Percentiles rank a stretch among this genome's conserved stretches.
These are phyloP conservation scores for Cremastobaeus sp. DNA, from an alignment of 2,888 invertebrate genomes.

Conservation along the genomic window DNA sequence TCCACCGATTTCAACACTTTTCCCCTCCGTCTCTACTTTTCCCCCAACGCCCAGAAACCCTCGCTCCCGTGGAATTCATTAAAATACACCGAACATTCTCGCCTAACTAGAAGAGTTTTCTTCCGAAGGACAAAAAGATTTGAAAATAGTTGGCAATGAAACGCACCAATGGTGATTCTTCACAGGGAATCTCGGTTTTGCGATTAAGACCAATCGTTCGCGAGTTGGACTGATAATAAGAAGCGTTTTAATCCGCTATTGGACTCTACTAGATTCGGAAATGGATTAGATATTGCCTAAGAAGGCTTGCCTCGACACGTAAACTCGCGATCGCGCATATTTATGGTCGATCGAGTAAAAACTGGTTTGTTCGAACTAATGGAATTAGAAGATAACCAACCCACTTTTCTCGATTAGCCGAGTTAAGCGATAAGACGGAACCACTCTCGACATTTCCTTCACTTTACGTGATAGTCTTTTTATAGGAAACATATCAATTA, in stretches of 20 bases:
- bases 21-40: slow-evolving; percentile 40
- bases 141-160: slow-evolving; percentile 37
- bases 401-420: slow-evolving; percentile 61
- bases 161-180: slow-evolving; percentile 27
- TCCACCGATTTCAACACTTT: slow-evolving; percentile 44
- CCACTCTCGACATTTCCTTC: slow-evolving; percentile 38
- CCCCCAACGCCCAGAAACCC: slow-evolving; percentile 18
- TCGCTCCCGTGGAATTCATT: slow-evolving; percentile 75
- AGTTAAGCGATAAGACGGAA: slow-evolving; percentile 41
- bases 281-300: slow-evolving; percentile 10
- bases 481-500: slow-evolving; percentile 25
- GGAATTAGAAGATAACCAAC: slow-evolving; percentile 63
- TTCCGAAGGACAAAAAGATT: slow-evolving; percentile 34
- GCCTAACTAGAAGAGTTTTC: slow-evolving; percentile 68
- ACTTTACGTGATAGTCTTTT: slow-evolving; percentile 31
- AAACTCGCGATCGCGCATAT: slow-evolving; percentile 15
- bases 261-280: slow-evolving; percentile 10
- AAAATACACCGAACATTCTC: slow-evolving; percentile 71
- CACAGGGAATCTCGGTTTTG: too few relatives aligned
- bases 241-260: slow-evolving; percentile 8
- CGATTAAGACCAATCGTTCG: slow-evolving; percentile 18
- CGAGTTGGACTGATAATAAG: slow-evolving; percentile 23
- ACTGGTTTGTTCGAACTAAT: slow-evolving; percentile 57
- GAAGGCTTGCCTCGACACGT: not conserved
- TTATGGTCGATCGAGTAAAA: slow-evolving; percentile 32